Evolutionary conservation across 2,888 invertebrate genomes (phyloP).

Genomic region (Drosophila macrothrix): DNA sequence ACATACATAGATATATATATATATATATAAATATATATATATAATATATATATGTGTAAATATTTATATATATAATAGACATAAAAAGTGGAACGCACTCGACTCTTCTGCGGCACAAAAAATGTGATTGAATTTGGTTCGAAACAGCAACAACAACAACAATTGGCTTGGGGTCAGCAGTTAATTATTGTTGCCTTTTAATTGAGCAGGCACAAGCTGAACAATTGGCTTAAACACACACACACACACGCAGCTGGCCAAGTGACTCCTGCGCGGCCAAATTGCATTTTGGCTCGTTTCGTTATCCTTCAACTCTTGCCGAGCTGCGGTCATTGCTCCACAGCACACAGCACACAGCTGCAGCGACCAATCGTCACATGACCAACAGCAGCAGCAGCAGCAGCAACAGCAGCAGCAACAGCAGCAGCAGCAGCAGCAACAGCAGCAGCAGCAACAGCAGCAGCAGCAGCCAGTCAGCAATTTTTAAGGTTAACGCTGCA

Average conservation of each 20-base stretch:
- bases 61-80: constrained; percentile 20
- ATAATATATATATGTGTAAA: constrained; percentile 22
- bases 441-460: constrained; percentile 8
- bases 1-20: constrained; percentile 31
- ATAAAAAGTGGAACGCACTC: constrained; percentile 34
- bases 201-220: constrained; percentile 17
- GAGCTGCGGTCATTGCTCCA: constrained; percentile 81
- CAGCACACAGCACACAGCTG: constrained; percentile 21
- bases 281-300: constrained; percentile 45
- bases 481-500: constrained; percentile 72
- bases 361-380: constrained; percentile 50
- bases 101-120: constrained; percentile 1
- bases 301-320: constrained; percentile 79
- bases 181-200: constrained; percentile 42
- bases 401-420: constrained; percentile 22
- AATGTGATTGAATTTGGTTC: constrained; percentile 44
- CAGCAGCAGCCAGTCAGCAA: constrained; percentile 35
- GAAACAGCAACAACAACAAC: background rate
- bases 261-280: constrained; percentile 1
- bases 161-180: constrained; percentile 27
- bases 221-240: constrained; percentile 17
- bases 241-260: constrained; percentile 1
- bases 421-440: constrained; percentile 8
- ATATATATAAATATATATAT: constrained; percentile 24
- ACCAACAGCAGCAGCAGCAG: constrained; percentile 26